Evolutionary conservation across 1,140 invertebrate genomes (phyloP), one percentile per base, ranked within the genome.

Genomic region (Penaeus japonicus): DNA sequence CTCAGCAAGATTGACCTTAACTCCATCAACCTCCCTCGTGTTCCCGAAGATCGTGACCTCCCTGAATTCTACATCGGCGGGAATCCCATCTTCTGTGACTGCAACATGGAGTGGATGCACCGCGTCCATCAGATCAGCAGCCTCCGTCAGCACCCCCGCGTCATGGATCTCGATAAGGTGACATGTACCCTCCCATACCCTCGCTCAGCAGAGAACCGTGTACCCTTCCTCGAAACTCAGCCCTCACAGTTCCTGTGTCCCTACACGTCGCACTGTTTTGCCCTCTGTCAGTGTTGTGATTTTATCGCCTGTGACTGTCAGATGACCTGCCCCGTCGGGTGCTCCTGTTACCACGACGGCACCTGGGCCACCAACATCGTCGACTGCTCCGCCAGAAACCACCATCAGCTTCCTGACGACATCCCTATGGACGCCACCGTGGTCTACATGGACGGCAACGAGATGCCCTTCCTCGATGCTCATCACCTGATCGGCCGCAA

Each of bases 351-450:
- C 89, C 92, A 97, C 93, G 97, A 98, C 91, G 96, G 97, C 92
- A 96, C 97, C 22, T 98, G 97, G 97, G 96, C 96, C 89, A 96
- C 96, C 47, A 98, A 98, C 92, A 96, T 98, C 7, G 97, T 98
- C 4, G 97, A 98, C 91, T 98, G 97, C 93, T 97, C 96, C 39
- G 94, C 95, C 0, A 95, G 96, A 90, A 94, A 94, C 57, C 96
- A 95, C 65, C 93, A 94, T 27, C 95, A 96, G 91, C 95, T 98
- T 90, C 97, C 97, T 0, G 94, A 95, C 1, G 94, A 96, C 84
- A 96, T 98, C 89, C 97, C 97, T 22, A 98, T 98, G 97, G 97
- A 98, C 92, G 97, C 96, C 0, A 98, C 97, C 35, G 96, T 97
- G 92, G 95, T 98, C 24, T 98, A 97, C 92, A 93, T 98, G 81